Evolutionary conservation across 2,113 vertebrate species (phyloP).

Genomic region (Hiodon alosoides): DNA sequence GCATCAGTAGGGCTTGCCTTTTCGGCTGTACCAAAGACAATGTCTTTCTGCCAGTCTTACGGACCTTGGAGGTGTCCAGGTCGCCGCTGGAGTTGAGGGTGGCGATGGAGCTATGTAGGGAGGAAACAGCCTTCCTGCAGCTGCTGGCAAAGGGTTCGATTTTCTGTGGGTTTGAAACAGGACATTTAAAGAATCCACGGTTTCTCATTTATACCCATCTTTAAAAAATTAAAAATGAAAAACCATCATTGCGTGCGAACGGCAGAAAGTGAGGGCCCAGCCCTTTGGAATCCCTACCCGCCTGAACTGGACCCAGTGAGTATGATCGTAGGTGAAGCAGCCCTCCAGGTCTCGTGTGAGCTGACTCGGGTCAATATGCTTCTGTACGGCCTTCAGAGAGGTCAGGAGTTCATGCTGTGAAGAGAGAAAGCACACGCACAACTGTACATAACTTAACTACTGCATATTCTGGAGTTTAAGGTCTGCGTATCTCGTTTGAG

Average conservation of each 20-base stretch:
- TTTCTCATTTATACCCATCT: background rate
- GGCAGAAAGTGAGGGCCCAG: background rate
- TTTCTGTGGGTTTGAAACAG: slow-evolving; percentile 53
- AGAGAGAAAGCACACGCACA: slow-evolving; percentile 21
- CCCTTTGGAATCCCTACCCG: slow-evolving; percentile 46
- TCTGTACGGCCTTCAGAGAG: slow-evolving; percentile 69
- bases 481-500: background rate
- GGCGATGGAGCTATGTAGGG: slow-evolving; percentile 61
- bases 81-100: slow-evolving; percentile 51
- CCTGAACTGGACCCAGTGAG: slow-evolving; percentile 72
- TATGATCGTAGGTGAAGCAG: slow-evolving; percentile 67
- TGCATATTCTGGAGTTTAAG: background rate
- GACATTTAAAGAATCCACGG: background rate
- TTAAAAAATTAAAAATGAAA: too few species aligned
- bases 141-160: slow-evolving; percentile 68
- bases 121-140: slow-evolving; percentile 62
- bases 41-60: slow-evolving; percentile 5
- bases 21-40: too few species aligned
- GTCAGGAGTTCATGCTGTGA: slow-evolving; percentile 67
- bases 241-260: too few species aligned
- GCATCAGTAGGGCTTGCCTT: too few species aligned
- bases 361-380: slow-evolving; percentile 69
- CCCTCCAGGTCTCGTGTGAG: slow-evolving; percentile 69
- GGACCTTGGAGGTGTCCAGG: slow-evolving; percentile 61
- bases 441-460: background rate